Base-by-base conservation (phyloP, 2,113 vertebrate genomes). In the Takifugu bimaculatus region DNA sequence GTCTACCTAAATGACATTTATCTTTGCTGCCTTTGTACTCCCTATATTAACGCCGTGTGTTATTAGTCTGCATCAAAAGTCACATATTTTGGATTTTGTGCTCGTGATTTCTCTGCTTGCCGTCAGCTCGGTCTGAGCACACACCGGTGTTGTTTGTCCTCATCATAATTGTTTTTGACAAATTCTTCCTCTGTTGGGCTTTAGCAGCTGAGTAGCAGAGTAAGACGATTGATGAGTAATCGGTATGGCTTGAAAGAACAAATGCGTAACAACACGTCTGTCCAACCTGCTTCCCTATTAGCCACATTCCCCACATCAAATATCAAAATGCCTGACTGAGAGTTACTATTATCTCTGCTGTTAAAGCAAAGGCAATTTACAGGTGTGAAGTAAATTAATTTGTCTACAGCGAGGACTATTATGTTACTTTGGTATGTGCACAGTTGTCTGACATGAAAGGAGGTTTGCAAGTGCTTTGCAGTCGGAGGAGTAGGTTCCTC, bases 381-480 rank as follows among this genome's bases (percentile, higher is more conserved):
- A 39, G 7, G 11, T 39, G 6, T 39, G 35, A 32, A 44, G 43
- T 9, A 12, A 45, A 45, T 45, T 13, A 45, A 5, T 45, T 45
- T 45, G 12, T 45, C 13, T 1, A 15, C 44, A 14, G 44, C 44
- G 57, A 68, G 10, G 6, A 26, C 42, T 67, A 78, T 69, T 57
- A 29, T 64, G 69, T 85, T 79, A 50, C 74, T 48, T 7, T 32
- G 35, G 65, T 58, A 54, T 6, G 7, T 66, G 60, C 25, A 27
- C 42, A 54, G 0, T 52, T 65, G 26, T 66, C 35, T 39, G 35
- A 39, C 35, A 39, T 39, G 35, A 39, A 39, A 39, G 1, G 35
- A 39, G 35, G 35, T 2, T 39, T 6, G 35, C 7, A 39, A 39
- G 35, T 9, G 35, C 35, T 39, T 39, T 10, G 35, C 35, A 39